These are phyloP conservation scores for Conus betulinus DNA, from an alignment of 1,140 invertebrate genomes.

Conservation along the genomic window DNA sequence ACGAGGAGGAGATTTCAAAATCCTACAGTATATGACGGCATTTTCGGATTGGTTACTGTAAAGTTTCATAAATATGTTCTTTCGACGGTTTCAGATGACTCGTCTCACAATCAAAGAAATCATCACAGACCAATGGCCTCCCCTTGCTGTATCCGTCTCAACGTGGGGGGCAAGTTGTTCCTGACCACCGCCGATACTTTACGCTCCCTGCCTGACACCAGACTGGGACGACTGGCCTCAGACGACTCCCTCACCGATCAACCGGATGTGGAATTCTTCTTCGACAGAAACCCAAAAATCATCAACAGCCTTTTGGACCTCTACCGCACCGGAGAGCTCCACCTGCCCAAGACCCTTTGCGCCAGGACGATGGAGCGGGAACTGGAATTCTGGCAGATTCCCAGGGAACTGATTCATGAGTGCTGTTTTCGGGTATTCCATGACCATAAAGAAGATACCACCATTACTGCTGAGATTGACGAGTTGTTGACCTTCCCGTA, in stretches of 20 bases:
- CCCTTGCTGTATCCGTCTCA: neutral
- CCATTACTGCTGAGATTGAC: neutral
- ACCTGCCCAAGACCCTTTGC: constrained; percentile 3
- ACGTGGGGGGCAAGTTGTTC: constrained; percentile 14
- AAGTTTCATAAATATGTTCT: too few relatives aligned
- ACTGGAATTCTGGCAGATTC: constrained; percentile 14
- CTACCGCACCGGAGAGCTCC: constrained; percentile 28
- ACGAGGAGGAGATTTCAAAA: too few relatives aligned
- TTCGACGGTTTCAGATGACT: too few relatives aligned
- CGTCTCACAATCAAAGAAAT: too few relatives aligned
- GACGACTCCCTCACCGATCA: neutral
- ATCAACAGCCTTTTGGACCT: constrained; percentile 28
- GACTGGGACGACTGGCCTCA: constrained; percentile 6
- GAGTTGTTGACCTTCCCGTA: neutral
- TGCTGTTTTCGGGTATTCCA: neutral
- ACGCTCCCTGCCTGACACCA: constrained; percentile 6
- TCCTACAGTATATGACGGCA: too few relatives aligned
- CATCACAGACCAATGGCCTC: too few relatives aligned
- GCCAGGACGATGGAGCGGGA: neutral
- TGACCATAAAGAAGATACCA: neutral
- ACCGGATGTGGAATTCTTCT: constrained; percentile 21
- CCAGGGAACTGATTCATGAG: neutral
- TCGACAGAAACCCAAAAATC: constrained; percentile 34
- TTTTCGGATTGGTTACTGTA: too few relatives aligned
- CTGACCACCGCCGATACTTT: neutral